phyloP scores from a whole-genome alignment of 2,888 invertebrate species.

The Eupithecia tripunctaria region DNA sequence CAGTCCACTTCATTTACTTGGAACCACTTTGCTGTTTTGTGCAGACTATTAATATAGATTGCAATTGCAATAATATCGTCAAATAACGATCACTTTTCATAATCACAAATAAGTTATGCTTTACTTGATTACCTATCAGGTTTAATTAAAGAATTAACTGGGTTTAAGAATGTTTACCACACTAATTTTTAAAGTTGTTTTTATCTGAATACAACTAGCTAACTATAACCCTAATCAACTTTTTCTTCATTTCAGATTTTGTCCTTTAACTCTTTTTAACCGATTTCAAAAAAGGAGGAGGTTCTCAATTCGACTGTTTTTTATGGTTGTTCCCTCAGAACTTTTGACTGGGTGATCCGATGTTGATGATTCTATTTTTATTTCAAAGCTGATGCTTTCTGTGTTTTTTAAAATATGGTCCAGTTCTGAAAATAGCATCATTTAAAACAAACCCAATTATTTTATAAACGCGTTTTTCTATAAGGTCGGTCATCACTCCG shows the following conservation, averaged over 20 bases:
- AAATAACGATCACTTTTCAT: neutral
- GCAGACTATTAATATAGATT: neutral
- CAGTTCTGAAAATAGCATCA: no score
- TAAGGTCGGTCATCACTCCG: neutral
- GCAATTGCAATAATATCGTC: neutral
- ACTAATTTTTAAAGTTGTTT: neutral
- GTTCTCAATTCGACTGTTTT: no score
- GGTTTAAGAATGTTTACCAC: neutral
- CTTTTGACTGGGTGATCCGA: no score
- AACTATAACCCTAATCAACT: neutral
- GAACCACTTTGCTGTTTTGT: neutral
- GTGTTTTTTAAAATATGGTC: no score
- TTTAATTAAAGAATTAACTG: neutral
- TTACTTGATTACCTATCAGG: neutral
- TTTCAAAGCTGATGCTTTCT: no score
- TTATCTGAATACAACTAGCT: neutral
- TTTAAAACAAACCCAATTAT: no score
- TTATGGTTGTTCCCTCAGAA: no score
- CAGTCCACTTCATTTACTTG: neutral
- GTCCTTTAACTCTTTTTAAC: neutral
- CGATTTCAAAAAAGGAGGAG: no score
- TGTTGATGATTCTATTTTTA: no score
- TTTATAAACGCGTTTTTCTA: neutral
- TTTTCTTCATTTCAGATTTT: slow-evolving; percentile 1
- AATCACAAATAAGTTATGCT: neutral